phyloP scores from a whole-genome alignment of 2,113 vertebrate genomes.

The Notiomystis cincta region DNA sequence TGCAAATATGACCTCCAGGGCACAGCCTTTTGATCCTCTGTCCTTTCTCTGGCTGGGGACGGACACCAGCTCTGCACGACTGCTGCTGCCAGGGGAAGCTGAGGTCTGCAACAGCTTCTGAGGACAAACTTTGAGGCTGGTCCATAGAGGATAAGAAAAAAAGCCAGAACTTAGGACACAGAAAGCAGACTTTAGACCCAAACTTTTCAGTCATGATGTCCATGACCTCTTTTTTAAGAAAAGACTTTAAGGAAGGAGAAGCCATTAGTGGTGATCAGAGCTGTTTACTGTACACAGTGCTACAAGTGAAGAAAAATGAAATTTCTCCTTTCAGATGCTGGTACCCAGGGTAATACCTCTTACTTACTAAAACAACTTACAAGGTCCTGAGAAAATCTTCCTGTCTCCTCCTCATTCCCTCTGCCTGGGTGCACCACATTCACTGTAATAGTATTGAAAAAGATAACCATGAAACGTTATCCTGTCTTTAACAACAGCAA shows the following conservation, averaged over 20 bases:
- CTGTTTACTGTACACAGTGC: neutral
- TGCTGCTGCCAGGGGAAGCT: neutral
- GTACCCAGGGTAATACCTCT: neutral
- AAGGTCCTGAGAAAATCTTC: neutral
- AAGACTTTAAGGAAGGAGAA: neutral
- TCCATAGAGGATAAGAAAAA: neutral
- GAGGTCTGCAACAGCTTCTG: neutral
- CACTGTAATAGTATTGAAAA: neutral
- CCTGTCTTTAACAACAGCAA: neutral
- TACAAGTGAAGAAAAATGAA: neutral
- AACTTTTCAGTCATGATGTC: neutral
- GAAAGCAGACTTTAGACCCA: neutral
- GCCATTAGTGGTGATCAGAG: neutral
- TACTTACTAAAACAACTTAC: neutral
- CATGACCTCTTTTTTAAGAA: neutral
- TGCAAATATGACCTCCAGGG: neutral
- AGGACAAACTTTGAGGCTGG: neutral
- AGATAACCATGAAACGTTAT: neutral
- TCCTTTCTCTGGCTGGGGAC: neutral
- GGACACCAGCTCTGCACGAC: neutral
- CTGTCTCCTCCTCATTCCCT: neutral
- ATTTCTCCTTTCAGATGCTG: neutral
- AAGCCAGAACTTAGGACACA: neutral
- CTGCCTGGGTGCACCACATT: neutral
- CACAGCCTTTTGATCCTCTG: neutral